Evolutionary conservation across 1,140 invertebrate species (phyloP), one percentile per base, ranked within the genome.

Genomic region (Drosophila nasuta): DNA sequence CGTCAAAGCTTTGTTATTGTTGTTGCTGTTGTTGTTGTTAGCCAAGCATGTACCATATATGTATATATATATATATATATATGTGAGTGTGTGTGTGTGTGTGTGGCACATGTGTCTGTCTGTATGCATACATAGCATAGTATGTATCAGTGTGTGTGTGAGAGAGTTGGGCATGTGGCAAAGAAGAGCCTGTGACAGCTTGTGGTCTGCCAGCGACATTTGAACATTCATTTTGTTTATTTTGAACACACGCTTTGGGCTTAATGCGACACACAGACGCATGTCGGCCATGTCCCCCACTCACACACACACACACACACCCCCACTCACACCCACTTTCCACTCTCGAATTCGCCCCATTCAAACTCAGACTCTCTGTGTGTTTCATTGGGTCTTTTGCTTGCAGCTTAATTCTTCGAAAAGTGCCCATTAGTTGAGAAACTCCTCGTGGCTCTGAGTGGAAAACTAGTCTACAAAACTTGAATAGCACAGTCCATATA

Each of bases 141-240:
- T 46, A 7, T 43, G 11, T 30, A 25, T 25, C 20, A 25, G 13
- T 45, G 5, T 57, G 17, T 56, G 17, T 71, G 51, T 51, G 52
- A 48, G 43, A 33, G 43, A 33, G 41, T 45, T 30, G 38, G 46
- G 73, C 59, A 65, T 65, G 62, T 79, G 60, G 58, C 70, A 78
- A 38, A 71, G 65, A 68, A 66, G 73, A 59, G 72, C 81, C 72
- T 83, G 80, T 82, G 87, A 91, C 87, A 91, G 80, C 82, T 88
- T 91, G 87, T 83, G 87, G 87, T 91, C 87, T 91, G 88, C 80
- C 68, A 30, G 69, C 64, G 87, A 88, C 87, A 91, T 82, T 80
- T 90, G 76, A 90, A 82, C 81, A 90, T 90, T 75, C 78, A 78
- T 87, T 86, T 85, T 81, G 58, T 81, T 85, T 85, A 85, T 81